Evolutionary conservation across 2,888 invertebrate genomes (phyloP).

Genomic region (Hyalella azteca): DNA sequence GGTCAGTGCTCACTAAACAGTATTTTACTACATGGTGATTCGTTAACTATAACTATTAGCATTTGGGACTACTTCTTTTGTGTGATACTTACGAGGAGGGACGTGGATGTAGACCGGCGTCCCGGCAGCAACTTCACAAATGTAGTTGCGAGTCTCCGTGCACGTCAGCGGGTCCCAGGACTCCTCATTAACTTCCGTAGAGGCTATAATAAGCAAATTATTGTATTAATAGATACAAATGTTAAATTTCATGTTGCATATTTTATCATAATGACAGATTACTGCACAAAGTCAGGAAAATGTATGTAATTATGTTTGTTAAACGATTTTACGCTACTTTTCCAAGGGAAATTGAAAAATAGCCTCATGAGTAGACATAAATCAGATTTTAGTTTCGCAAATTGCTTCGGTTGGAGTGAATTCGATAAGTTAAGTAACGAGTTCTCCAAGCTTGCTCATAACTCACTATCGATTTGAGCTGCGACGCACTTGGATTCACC

Average conservation of each 20-base stretch:
- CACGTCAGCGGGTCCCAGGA: slow-evolving; percentile 38
- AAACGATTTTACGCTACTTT: background rate
- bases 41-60: too few species aligned
- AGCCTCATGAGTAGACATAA: too few species aligned
- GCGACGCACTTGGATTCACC: background rate
- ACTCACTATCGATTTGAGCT: background rate
- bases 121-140: slow-evolving; percentile 41
- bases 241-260: background rate
- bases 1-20: too few species aligned
- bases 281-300: background rate
- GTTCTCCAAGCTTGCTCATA: background rate
- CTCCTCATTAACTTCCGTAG: background rate
- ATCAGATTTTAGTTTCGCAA: too few species aligned
- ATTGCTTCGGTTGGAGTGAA: background rate
- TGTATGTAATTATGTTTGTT: background rate
- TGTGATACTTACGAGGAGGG: slow-evolving; percentile 37
- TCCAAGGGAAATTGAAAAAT: background rate
- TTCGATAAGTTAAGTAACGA: background rate
- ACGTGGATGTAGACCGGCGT: background rate
- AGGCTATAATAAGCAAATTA: background rate
- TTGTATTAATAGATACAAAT: background rate
- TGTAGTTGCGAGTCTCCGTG: slow-evolving; percentile 7
- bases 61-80: too few species aligned
- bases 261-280: background rate
- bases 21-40: too few species aligned